Evolutionary conservation across 2,888 invertebrate genomes (phyloP).

Genomic region (Exephanes ischioxanthus): DNA sequence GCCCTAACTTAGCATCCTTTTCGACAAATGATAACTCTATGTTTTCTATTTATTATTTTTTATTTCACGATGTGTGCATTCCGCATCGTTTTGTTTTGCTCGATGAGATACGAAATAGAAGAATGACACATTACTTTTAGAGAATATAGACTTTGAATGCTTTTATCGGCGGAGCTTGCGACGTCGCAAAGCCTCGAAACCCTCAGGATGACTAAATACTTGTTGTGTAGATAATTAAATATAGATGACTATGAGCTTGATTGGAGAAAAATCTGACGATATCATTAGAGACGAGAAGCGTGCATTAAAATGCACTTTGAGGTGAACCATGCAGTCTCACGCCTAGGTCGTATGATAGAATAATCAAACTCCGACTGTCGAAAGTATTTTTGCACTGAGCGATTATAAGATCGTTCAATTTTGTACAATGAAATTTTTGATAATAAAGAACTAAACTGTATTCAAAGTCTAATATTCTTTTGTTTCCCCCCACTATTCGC

Average conservation of each 20-base stretch:
- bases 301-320: background rate
- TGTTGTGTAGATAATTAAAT: constrained; percentile 3
- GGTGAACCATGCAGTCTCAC: background rate
- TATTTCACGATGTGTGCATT: constrained; percentile 41
- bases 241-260: background rate
- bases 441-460: constrained; percentile 58
- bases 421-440: constrained; percentile 55
- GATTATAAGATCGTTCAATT: background rate
- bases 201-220: background rate
- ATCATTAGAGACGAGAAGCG: background rate
- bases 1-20: background rate
- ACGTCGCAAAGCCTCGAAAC: background rate
- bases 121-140: constrained; percentile 22
- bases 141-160: constrained; percentile 62
- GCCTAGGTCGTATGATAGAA: background rate
- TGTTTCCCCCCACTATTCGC: constrained; percentile 34
- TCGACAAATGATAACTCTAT: constrained; percentile 17
- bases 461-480: constrained; percentile 9
- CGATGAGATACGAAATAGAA: background rate
- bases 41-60: constrained; percentile 64
- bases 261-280: background rate
- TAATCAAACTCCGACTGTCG: background rate
- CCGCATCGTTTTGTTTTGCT: constrained; percentile 13
- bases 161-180: constrained; percentile 4
- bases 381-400: background rate